These are phyloP conservation scores for Megalonaias nervosa DNA, from an alignment of 1,140 invertebrate species.

Conservation along the genomic window DNA sequence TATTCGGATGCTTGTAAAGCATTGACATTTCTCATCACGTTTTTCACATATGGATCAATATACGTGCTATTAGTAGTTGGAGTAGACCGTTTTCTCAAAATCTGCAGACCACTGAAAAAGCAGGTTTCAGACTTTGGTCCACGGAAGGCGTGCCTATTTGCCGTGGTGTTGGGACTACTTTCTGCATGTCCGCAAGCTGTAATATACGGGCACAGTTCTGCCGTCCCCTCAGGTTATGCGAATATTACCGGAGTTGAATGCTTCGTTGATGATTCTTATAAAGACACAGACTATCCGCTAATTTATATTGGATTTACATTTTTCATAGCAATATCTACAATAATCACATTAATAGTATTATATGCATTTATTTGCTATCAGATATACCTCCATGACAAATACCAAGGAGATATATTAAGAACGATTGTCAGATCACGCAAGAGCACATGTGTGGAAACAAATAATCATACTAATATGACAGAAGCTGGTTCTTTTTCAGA, in stretches of 20 bases:
- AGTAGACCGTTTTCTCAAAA: slow-evolving; percentile 48
- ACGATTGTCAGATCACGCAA: not conserved
- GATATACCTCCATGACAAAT: slow-evolving; percentile 10
- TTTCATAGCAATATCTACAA: slow-evolving; percentile 5
- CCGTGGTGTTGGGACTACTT: slow-evolving; percentile 6
- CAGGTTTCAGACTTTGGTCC: slow-evolving; percentile 42
- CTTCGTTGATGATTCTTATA: slow-evolving; percentile 22
- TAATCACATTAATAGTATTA: slow-evolving; percentile 8
- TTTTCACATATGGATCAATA: slow-evolving; percentile 42
- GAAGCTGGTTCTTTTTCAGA: not conserved
- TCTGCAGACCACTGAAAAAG: slow-evolving; percentile 44
- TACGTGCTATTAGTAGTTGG: slow-evolving; percentile 47
- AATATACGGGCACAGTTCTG: slow-evolving; percentile 16
- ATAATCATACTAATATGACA: not conserved
- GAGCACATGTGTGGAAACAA: not conserved
- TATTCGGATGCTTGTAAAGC: slow-evolving; percentile 35
- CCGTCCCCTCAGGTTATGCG: not conserved
- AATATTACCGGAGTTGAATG: slow-evolving; percentile 28
- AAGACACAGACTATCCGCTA: not conserved
- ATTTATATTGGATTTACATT: slow-evolving; percentile 16
- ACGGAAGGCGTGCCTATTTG: slow-evolving; percentile 26
- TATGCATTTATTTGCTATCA: slow-evolving; percentile 19
- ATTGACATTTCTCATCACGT: slow-evolving; percentile 37
- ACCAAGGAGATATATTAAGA: not conserved
- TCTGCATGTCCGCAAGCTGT: slow-evolving; percentile 24